A percentile compares a stretch with the other conserved stretches of the same genome.
Evolutionary conservation across 2,797 vertebrate species (phyloP).

Genomic region (Xiphorhynchus erythropygius): DNA sequence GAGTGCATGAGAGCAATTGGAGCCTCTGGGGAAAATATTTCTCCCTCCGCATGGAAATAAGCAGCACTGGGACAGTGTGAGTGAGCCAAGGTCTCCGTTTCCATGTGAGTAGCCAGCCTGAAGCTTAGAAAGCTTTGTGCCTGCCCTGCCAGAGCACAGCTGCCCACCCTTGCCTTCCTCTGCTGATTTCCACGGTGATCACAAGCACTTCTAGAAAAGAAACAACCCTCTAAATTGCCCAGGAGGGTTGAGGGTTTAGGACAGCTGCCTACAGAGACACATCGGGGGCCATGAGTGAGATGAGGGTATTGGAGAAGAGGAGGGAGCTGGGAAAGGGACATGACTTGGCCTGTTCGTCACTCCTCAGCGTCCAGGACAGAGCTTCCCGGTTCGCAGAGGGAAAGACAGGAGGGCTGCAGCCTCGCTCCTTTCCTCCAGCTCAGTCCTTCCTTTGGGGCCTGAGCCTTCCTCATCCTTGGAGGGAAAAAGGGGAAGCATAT

Average conservation of each 20-base stretch:
- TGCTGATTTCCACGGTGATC: not conserved
- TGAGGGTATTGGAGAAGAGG: not conserved
- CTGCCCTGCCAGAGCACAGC: not conserved
- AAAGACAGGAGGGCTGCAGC: not conserved
- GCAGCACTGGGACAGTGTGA: rapidly evolving
- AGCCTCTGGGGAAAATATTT: not conserved
- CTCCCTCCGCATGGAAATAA: not conserved
- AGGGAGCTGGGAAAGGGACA: not conserved
- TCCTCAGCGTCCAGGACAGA: not conserved
- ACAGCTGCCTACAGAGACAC: not conserved
- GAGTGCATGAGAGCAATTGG: not conserved
- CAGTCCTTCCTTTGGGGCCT: not conserved
- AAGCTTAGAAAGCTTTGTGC: not conserved
- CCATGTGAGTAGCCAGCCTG: not conserved
- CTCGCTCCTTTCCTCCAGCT: not conserved
- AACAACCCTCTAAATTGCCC: not conserved
- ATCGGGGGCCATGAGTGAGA: not conserved
- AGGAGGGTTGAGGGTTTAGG: not conserved
- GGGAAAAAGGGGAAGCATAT: not conserved
- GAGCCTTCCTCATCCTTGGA: not conserved
- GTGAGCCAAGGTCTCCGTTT: rapidly evolving
- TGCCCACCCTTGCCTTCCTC: not conserved
- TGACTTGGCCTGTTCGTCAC: not conserved
- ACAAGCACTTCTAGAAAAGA: not conserved
- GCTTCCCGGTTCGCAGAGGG: not conserved